Conservation (phyloP, 2,888 invertebrate genomes). For the Plagodis dolabraria region DNA sequence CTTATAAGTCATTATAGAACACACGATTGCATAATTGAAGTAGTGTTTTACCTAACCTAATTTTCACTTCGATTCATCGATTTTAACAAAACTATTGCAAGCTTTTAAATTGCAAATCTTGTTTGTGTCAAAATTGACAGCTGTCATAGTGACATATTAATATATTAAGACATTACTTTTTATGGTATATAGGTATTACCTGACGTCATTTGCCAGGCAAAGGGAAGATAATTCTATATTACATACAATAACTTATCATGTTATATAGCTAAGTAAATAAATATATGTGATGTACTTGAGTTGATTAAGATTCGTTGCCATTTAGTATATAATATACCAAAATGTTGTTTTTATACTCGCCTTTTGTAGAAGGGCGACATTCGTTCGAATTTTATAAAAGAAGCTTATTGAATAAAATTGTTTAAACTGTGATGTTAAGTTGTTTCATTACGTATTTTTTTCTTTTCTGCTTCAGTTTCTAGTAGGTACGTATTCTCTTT, state of each 20-base stretch:
- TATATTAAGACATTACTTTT: too few species aligned
- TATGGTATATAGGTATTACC: too few species aligned
- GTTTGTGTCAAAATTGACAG: too few species aligned
- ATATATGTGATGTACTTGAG: constrained; percentile 33
- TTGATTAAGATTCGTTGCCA: constrained; percentile 26
- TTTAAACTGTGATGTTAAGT: constrained; percentile 54
- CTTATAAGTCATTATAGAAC: too few species aligned
- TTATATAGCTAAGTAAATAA: constrained; percentile 10
- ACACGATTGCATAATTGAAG: too few species aligned
- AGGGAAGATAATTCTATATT: neutral
- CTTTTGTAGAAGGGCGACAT: constrained; percentile 12
- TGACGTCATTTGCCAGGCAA: neutral
- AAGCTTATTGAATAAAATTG: constrained; percentile 57
- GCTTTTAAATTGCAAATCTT: too few species aligned
- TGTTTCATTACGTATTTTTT: constrained; percentile 36
- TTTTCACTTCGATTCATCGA: too few species aligned
- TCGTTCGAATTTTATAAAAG: constrained; percentile 22
- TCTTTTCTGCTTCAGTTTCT: too few species aligned
- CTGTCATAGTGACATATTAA: too few species aligned
- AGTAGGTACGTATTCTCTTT: too few species aligned
- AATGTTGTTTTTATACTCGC: constrained; percentile 15
- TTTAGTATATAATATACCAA: constrained; percentile 4
- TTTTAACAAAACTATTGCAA: too few species aligned
- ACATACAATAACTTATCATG: constrained; percentile 15
- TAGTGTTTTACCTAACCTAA: too few species aligned